Percentiles rank a stretch among this genome's conserved stretches.
These are phyloP conservation scores for Drosophila prostipennis DNA, from an alignment of 2,888 invertebrate species.

Conservation along the genomic window DNA sequence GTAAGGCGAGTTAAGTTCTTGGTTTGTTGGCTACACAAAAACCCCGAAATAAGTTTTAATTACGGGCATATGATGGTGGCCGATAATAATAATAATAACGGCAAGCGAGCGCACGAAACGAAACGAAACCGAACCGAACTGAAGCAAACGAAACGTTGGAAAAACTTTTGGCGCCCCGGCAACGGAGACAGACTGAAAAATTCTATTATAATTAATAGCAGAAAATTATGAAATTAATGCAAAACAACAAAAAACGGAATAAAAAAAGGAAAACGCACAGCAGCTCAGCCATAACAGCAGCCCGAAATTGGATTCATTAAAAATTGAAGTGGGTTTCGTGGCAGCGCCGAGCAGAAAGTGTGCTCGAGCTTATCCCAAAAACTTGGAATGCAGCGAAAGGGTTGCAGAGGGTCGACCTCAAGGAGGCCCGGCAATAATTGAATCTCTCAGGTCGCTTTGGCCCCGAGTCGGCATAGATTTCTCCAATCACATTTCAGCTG, in stretches of 20 bases:
- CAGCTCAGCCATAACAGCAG: slow-evolving; percentile 38
- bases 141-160: slow-evolving; percentile 25
- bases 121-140: slow-evolving; percentile 26
- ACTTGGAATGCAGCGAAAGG: slow-evolving; percentile 54
- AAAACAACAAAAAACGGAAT: slow-evolving; percentile 48
- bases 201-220: slow-evolving; percentile 79
- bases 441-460: slow-evolving; percentile 34
- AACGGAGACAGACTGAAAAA: slow-evolving; percentile 77
- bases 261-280: slow-evolving; percentile 21
- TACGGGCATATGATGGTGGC: slow-evolving; percentile 80
- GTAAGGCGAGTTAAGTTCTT: slow-evolving; percentile 72
- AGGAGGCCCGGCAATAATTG: slow-evolving; percentile 42
- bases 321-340: slow-evolving; percentile 73
- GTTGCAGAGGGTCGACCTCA: slow-evolving; percentile 30
- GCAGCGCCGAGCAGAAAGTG: slow-evolving; percentile 14
- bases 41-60: slow-evolving; percentile 78
- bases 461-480: slow-evolving; percentile 41
- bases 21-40: slow-evolving; percentile 72
- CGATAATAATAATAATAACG: slow-evolving; percentile 64
- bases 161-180: slow-evolving; percentile 65
- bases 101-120: slow-evolving; percentile 27
- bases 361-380: slow-evolving; percentile 64
- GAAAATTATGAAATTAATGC: slow-evolving; percentile 79
- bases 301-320: slow-evolving; percentile 76
- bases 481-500: slow-evolving; percentile 47